Evolutionary conservation across 2,113 vertebrate species (phyloP).

Genomic region (Thryonomys swinderianus): DNA sequence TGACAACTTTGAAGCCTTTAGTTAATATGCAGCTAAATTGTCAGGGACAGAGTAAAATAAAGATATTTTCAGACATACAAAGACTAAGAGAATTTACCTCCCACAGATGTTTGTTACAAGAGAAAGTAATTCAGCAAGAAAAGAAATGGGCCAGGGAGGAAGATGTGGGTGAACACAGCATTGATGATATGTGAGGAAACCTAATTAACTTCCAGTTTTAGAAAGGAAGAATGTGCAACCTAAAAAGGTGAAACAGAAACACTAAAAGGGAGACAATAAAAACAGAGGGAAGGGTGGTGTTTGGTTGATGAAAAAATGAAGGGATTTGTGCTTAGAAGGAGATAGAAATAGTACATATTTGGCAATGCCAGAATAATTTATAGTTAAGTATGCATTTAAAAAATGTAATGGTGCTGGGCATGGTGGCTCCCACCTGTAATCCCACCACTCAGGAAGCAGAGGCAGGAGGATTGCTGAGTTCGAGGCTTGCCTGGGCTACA

Average conservation of each 20-base stretch:
- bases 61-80: constrained; percentile 58
- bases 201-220: constrained; percentile 7
- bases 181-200: background rate
- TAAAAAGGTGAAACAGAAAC: background rate
- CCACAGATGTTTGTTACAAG: constrained; percentile 24
- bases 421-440: no score
- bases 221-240: constrained; percentile 1
- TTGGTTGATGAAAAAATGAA: background rate
- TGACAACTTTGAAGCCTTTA: background rate
- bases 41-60: constrained; percentile 41
- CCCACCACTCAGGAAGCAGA: no score
- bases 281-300: background rate
- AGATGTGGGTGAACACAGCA: background rate
- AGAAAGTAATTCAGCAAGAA: constrained; percentile 55
- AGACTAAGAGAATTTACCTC: constrained; percentile 47
- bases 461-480: no score
- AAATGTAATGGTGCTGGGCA: background rate
- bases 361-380: background rate
- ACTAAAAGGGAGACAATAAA: constrained; percentile 25
- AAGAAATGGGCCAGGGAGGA: constrained; percentile 36
- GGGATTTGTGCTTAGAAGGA: background rate
- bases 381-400: background rate
- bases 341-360: constrained; percentile 21
- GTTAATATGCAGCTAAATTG: background rate
- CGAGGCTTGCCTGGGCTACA: no score